Evolutionary conservation across 2,888 invertebrate genomes (phyloP), one percentile per base, ranked within the genome.

Genomic region (Philereme transversata): DNA sequence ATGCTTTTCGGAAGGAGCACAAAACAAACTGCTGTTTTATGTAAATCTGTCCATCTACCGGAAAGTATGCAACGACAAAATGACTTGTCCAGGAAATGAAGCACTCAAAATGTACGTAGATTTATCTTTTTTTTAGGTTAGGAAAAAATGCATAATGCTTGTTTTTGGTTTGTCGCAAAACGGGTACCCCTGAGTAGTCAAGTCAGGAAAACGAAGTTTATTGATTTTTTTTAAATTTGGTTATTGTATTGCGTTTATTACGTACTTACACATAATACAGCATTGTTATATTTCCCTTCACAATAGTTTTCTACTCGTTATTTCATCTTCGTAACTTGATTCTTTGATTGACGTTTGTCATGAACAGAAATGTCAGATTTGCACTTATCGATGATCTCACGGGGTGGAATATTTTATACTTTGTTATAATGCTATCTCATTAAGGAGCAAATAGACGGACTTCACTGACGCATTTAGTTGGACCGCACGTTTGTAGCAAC

Each of bases 61-160:
- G 81, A 84, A 87, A 87, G 84, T 86, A 85, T 86, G 79, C 79
- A 73, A 83, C 88, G 90, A 91, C 92, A 91, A 90, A 92, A 82
- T 86, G 81, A 84, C 90, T 91, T 92, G 92, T 92, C 73, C 88
- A 84, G 92, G 92, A 92, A 85, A 78, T 79, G 83, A 79, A 79
- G 77, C 86, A 82, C 86, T 87, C 79, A 71, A 78, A 75, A 72
- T 69, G 73, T 64, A 75, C 74, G 66, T 68, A 79, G 77, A 85
- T 83, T 83, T 84, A 84, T 86, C 77, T 80, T 62, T 58, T 62
- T 78, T 78, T 76, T 36, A 51, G 54, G 49, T 52, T 59, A 52
- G 51, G 57, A 67, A 69, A 71, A 70, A 65, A 63, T 56, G 46
- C 57, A 53, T 33, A 51, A 54, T 51, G 61, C 47, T 51, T 46